Conservation (phyloP, 2,113 vertebrate genomes). For the Pica pica region DNA sequence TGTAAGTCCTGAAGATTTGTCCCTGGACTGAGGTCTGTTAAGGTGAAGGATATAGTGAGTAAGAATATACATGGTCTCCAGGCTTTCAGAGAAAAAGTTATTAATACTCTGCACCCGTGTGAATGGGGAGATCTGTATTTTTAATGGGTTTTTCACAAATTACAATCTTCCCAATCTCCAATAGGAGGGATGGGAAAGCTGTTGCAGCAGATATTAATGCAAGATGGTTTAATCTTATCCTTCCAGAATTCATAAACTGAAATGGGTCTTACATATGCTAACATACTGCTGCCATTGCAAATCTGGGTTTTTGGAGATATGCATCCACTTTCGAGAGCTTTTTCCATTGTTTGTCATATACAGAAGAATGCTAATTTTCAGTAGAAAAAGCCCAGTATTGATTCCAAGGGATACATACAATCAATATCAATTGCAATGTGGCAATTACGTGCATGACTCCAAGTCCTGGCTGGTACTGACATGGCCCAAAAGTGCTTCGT, state of each 20-base stretch:
- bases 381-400: not conserved
- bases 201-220: not conserved
- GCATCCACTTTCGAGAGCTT: not conserved
- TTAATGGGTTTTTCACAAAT: not conserved
- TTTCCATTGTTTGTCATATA: not conserved
- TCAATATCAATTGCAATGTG: not conserved
- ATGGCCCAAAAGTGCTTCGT: not conserved
- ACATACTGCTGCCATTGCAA: not conserved
- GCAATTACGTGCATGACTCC: not conserved
- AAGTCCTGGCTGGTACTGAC: not conserved
- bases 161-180: not conserved
- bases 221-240: not conserved
- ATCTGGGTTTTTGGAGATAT: not conserved
- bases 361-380: not conserved
- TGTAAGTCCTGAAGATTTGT: not conserved
- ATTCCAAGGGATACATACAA: not conserved
- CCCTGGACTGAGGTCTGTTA: not conserved
- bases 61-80: not conserved
- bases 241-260: not conserved
- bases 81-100: not conserved
- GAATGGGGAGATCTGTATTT: not conserved
- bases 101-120: not conserved
- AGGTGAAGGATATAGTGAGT: not conserved
- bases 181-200: not conserved
- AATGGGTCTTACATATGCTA: not conserved